These are phyloP conservation scores for Bungarus multicinctus DNA, from an alignment of 2,113 vertebrate species.

Conservation along the genomic window DNA sequence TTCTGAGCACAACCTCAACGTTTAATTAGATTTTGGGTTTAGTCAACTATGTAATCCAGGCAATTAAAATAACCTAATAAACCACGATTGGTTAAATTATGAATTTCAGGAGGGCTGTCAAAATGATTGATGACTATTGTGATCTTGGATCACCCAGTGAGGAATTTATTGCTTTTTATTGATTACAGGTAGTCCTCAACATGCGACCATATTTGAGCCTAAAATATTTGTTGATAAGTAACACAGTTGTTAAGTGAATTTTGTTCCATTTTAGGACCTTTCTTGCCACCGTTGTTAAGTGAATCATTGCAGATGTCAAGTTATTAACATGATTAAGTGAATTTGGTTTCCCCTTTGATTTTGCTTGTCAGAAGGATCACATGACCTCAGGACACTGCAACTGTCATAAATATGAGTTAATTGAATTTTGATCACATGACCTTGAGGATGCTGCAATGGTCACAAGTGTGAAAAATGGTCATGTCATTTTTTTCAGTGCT, in stretches of 20 bases:
- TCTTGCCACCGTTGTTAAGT: no score
- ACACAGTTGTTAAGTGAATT: neutral
- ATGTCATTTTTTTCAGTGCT: no score
- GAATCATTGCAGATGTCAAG: no score
- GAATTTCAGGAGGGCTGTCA: neutral
- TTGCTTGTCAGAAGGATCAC: no score
- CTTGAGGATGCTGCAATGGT: no score
- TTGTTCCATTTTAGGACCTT: no score
- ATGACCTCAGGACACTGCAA: no score
- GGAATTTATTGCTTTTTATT: neutral
- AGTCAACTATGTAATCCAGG: neutral
- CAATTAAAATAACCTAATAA: neutral
- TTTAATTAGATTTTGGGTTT: neutral
- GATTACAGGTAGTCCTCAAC: neutral
- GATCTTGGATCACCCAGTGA: neutral
- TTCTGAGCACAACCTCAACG: neutral
- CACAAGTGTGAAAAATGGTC: no score
- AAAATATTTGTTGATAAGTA: neutral
- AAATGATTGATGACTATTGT: neutral
- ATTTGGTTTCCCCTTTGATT: no score
- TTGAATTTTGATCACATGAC: no score
- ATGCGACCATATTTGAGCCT: neutral
- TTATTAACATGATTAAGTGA: no score
- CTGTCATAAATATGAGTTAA: no score
- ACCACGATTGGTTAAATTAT: neutral